A percentile compares a stretch with the other conserved stretches of the same genome.
phyloP scores from a whole-genome alignment of 2,113 vertebrate species.

The Psophia crepitans region DNA sequence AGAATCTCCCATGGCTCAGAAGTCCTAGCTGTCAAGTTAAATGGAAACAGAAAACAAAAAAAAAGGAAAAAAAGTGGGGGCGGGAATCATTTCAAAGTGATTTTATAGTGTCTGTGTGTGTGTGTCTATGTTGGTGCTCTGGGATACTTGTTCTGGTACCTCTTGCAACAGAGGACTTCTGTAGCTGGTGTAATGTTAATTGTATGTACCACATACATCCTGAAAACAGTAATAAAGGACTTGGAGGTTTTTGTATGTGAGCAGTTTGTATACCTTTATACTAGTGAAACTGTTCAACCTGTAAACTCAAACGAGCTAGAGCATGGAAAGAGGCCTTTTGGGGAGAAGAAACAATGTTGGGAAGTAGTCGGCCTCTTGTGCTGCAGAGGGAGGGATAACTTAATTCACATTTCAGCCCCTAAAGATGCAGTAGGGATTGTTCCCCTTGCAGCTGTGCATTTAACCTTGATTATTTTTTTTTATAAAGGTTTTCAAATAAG shows the following conservation, averaged over 20 bases:
- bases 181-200: slow-evolving; percentile 68
- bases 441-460: background rate
- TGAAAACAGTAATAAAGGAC: slow-evolving; percentile 76
- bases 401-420: background rate
- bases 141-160: slow-evolving; percentile 61
- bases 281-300: background rate
- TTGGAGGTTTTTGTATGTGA: slow-evolving; percentile 74
- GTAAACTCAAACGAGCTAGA: background rate
- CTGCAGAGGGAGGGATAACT: background rate
- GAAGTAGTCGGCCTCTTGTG: background rate
- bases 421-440: background rate
- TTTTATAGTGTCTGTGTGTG: slow-evolving; percentile 66
- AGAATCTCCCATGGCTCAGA: slow-evolving; percentile 38
- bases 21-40: slow-evolving; percentile 46
- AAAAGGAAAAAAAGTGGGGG: background rate
- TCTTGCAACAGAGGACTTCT: slow-evolving; percentile 55
- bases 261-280: slow-evolving; percentile 29
- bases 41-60: background rate
- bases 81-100: slow-evolving; percentile 63
- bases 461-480: background rate
- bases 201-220: slow-evolving; percentile 68
- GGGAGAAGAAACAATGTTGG: background rate
- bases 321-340: background rate
- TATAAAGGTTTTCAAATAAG: background rate
- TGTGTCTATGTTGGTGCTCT: slow-evolving; percentile 68